Base-by-base conservation (phyloP, 1,140 invertebrate genomes). In the Zophobas atratus region DNA sequence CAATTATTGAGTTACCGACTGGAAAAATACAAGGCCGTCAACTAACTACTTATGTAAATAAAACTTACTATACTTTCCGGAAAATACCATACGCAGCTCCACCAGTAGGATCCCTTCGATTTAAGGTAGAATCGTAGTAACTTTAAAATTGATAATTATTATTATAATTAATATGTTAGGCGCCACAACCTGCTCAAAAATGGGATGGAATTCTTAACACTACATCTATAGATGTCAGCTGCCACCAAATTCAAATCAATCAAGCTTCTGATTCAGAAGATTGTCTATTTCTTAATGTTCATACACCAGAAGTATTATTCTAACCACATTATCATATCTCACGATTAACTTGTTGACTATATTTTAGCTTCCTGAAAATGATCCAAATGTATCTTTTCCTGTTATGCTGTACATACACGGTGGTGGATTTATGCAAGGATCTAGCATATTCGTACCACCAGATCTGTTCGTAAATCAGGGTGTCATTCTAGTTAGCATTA, bases 331-430 rank as follows among this genome's bases (percentile, higher is more conserved):
- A 32, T 67, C 6, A 8, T 32, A 1, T 57, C 55, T 1, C 1
- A 41, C 6, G 2, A 6, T 56, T 32, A 4, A 4, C 3, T 5
- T n/a, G 3, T 32, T 6, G 32, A 3, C 2, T 6, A 67, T 1
- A 38, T 67, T 67, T 34, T 67, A 67, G 60, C 8, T 41, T 6
- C 60, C 60, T 41, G 35, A 20, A 20, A 20, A 43, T 41, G 60
- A 43, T 41, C 36, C 6, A 0, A 67, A 67, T 3, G 60, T 20
- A 32, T 36, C 35, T 5, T 53, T 81, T 6, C 81, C 81, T 36
- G 90, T 91, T 0, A 76, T 91, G 35, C 85, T 91, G 0, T 91
- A 87, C 83, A 90, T 91, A 74, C 90, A 91, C 75, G 89, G 90
- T 39, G 90, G 90, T 2, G 90, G 88, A 3, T 91, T 90, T 82